Percentiles rank a stretch among this genome's conserved stretches.
Conservation (phyloP, 1,140 invertebrate species). For the Carcinoscorpius rotundicauda region DNA sequence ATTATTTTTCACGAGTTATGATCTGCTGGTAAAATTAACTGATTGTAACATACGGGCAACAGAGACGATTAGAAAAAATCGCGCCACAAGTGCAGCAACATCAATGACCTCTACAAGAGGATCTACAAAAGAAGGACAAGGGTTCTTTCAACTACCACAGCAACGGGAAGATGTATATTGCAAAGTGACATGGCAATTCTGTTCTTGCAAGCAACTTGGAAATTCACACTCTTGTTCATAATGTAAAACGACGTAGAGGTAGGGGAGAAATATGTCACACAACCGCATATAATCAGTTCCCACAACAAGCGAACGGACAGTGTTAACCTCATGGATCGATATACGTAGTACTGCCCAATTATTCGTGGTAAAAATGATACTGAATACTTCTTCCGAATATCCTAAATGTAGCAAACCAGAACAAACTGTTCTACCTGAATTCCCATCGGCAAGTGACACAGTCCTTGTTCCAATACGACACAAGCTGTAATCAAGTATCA, state of each 20-base stretch:
- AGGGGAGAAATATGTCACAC: constrained; percentile 1
- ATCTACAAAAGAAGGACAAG: background rate
- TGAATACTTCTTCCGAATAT: background rate
- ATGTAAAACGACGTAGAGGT: background rate
- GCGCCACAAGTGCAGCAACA: background rate
- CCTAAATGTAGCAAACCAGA: background rate
- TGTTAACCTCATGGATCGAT: background rate
- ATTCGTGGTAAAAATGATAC: constrained; percentile 3
- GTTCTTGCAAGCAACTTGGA: background rate
- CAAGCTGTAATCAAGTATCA: too few species aligned
- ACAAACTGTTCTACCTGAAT: too few species aligned
- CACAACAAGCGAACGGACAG: constrained; percentile 1
- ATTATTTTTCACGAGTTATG: constrained; percentile 9
- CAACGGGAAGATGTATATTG: background rate
- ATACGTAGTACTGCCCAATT: background rate
- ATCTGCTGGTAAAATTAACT: constrained; percentile 5
- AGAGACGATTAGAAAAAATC: background rate
- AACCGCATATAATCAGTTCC: background rate
- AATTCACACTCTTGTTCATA: background rate
- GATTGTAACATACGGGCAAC: background rate
- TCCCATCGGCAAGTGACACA: too few species aligned
- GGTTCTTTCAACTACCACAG: background rate
- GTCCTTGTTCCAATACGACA: too few species aligned
- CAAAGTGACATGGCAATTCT: background rate
- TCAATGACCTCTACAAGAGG: background rate